Evolutionary conservation across 2,797 vertebrate genomes (phyloP).

Genomic region (Phataginus tricuspis): DNA sequence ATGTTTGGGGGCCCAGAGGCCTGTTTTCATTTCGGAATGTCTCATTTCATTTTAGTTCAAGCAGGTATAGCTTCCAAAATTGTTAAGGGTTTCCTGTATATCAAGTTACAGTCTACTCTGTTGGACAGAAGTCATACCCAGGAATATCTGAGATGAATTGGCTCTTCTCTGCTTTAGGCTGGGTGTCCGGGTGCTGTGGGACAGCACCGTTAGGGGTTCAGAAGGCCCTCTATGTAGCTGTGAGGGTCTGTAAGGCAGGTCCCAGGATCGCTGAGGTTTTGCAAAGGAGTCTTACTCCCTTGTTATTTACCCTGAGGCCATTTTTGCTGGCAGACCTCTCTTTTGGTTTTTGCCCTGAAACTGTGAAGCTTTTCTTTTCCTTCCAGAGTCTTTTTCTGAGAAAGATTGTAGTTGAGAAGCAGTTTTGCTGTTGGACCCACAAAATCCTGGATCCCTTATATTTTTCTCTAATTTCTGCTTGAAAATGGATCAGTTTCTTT

Average conservation of each 20-base stretch:
- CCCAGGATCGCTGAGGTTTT: neutral
- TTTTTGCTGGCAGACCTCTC: neutral
- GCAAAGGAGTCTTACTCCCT: neutral
- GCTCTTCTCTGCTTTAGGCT: neutral
- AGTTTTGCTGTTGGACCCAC: neutral
- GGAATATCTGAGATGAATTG: neutral
- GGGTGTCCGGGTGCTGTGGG: neutral
- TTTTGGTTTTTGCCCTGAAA: neutral
- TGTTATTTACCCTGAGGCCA: neutral
- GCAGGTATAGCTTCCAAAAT: neutral
- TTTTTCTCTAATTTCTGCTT: conserved; percentile 15
- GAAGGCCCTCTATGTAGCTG: neutral
- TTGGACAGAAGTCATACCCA: neutral
- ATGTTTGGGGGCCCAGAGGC: neutral
- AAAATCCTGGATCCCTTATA: neutral
- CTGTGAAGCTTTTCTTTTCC: neutral
- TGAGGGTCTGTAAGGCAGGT: neutral
- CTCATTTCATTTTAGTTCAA: neutral
- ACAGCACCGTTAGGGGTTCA: neutral
- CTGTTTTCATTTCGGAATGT: neutral
- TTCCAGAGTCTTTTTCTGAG: neutral
- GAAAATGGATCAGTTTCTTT: neutral
- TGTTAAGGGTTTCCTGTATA: neutral
- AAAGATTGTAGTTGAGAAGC: neutral
- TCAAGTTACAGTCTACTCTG: neutral